Evolutionary conservation across 2,113 vertebrate species (phyloP), one percentile per base, ranked within the genome.

Genomic region (Sigmodon hispidus): DNA sequence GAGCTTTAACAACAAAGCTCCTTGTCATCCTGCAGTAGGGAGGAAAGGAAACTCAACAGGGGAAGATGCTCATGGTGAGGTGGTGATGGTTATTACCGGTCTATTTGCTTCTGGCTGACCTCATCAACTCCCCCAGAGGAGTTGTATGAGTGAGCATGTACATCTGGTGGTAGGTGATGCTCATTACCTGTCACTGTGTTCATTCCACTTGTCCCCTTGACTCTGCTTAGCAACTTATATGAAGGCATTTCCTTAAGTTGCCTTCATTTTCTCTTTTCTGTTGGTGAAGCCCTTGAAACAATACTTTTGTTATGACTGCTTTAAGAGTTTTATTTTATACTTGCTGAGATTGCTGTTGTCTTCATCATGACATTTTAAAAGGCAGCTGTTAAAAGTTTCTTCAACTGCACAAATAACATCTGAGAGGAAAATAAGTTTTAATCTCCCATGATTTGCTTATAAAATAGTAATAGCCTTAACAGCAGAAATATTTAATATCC

Each of bases 311-410:
- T 86, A 95, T 90, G 94, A 77, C 57, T 87, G 36, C 55, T 97
- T 97, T 94, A 97, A 50, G 89, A 87, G 87, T 90, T 90, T 93
- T 45, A 55, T 79, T 96, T 76, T n/a, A 48, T 97, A 96, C 69
- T 92, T 96, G 59, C 77, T 97, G 94, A 94, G 96, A 84, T 79
- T 97, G 94, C 91, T 70, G 96, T 57, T 50, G n/a, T 55, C 55
- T 91, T 81, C 57, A 81, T 88, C 94, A 97, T 21, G 91, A 75
- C 48, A 50, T 93, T 95, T 90, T 77, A 91, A 91, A 96, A 98
- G 93, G 87, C 91, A 97, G 84, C 90, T 97, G 88, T 92, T 92
- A 77, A 13, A 93, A 90, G 50, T 92, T 94, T 91, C 61, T 87
- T 79, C 79, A 65, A 73, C 72, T 63, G 59, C 52, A 57, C 61